Conservation (phyloP, 1,140 invertebrate species). For the Apocrypta bakeri region DNA sequence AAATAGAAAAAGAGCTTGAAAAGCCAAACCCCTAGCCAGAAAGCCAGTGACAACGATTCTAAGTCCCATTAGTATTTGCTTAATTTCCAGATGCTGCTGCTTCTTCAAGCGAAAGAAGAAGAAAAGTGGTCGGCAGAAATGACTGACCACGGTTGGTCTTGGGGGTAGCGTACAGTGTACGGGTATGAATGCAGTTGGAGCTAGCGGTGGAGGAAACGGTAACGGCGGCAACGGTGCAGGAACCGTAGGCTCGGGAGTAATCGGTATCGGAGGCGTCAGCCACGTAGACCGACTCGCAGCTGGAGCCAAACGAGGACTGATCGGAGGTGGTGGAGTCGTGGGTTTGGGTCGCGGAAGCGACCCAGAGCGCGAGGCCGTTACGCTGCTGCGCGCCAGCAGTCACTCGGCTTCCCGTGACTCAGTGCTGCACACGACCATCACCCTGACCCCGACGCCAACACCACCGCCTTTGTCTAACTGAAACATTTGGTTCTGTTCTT, state of each 20-base stretch:
- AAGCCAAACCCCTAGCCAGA: neutral
- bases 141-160: constrained; percentile 76
- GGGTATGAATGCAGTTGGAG: constrained; percentile 65
- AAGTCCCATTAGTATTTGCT: constrained; percentile 74
- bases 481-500: constrained; percentile 7
- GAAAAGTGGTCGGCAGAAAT: constrained; percentile 88
- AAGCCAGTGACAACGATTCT: constrained; percentile 62
- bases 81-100: constrained; percentile 92
- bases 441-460: constrained; percentile 67
- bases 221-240: constrained; percentile 40
- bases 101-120: constrained; percentile 98
- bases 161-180: constrained; percentile 70
- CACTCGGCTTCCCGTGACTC: constrained; percentile 81
- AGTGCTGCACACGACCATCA: constrained; percentile 74
- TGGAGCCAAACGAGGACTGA: constrained; percentile 45
- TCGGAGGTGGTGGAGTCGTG: constrained; percentile 49
- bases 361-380: constrained; percentile 81
- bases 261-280: constrained; percentile 79
- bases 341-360: constrained; percentile 57
- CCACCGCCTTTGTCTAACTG: constrained; percentile 68
- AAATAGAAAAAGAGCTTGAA: neutral
- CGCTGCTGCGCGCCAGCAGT: constrained; percentile 79
- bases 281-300: constrained; percentile 11
- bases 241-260: constrained; percentile 59
- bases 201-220: constrained; percentile 54